Percentiles rank a stretch among this genome's conserved stretches.
These are phyloP conservation scores for Coremacera marginata DNA, from an alignment of 2,888 invertebrate genomes.

Conservation along the genomic window DNA sequence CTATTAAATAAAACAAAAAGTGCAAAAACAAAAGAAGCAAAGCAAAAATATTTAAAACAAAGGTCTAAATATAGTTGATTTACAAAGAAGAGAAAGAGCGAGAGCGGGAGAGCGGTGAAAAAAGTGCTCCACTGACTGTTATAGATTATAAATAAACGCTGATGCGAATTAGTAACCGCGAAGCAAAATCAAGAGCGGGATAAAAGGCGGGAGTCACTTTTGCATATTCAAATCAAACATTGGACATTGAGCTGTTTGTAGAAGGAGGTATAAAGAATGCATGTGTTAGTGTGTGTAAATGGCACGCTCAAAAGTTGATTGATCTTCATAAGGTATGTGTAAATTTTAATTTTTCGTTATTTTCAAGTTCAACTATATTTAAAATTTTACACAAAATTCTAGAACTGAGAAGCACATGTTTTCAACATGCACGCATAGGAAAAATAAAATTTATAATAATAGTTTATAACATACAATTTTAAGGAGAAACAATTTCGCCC, in stretches of 20 bases:
- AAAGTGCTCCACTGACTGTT: conserved; percentile 29
- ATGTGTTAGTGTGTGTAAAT: neutral
- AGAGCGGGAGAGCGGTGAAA: neutral
- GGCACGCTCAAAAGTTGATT: conserved; percentile 1
- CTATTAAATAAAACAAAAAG: neutral
- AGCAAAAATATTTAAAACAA: conserved; percentile 4
- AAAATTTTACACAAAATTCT: neutral
- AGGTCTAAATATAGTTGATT: conserved; percentile 17
- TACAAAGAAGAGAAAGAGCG: neutral
- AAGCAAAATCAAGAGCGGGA: neutral
- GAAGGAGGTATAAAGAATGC: neutral
- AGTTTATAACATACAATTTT: too few species aligned
- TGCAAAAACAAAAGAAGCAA: neutral
- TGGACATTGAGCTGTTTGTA: neutral
- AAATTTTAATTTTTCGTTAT: conserved; percentile 9
- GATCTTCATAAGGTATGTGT: conserved; percentile 18
- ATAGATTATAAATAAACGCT: conserved; percentile 24
- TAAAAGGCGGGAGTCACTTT: neutral
- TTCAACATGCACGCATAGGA: too few species aligned
- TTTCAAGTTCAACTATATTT: conserved; percentile 22
- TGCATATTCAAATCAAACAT: neutral
- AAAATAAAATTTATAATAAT: too few species aligned
- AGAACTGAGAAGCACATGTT: too few species aligned
- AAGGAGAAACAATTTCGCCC: too few species aligned
- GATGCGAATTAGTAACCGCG: conserved; percentile 5